Percentiles rank a stretch among this genome's conserved stretches.
Evolutionary conservation across 2,113 vertebrate species (phyloP).

Genomic region (Xiphophorus couchianus): DNA sequence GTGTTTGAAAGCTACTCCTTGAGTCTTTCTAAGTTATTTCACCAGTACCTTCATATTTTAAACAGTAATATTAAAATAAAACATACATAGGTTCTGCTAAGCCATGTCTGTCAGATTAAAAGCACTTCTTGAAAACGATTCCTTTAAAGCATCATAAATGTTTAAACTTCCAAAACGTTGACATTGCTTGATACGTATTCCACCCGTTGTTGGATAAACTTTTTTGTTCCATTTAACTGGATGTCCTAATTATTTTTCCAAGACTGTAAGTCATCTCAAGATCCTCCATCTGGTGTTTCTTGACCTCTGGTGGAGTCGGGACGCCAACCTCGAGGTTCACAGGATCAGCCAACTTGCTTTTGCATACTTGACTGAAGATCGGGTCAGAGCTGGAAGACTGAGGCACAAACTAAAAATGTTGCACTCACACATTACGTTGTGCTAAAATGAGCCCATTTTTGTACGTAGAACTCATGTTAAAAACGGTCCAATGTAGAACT

Average conservation of each 20-base stretch:
- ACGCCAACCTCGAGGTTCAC: background rate
- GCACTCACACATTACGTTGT: background rate
- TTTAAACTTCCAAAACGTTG: background rate
- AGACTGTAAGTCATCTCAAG: background rate
- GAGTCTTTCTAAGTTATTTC: too few relatives aligned
- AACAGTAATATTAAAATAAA: too few relatives aligned
- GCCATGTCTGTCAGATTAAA: too few relatives aligned
- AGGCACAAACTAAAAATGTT: background rate
- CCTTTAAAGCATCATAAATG: too few relatives aligned
- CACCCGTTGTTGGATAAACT: background rate
- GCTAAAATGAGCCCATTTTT: background rate
- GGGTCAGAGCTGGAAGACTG: background rate
- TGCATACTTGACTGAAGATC: background rate
- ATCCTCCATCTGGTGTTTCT: background rate
- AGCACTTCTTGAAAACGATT: too few relatives aligned
- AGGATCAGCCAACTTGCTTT: constrained; percentile 1
- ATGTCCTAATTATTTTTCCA: background rate
- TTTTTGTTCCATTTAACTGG: background rate
- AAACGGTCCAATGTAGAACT: background rate
- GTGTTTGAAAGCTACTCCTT: too few relatives aligned
- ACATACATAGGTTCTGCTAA: too few relatives aligned
- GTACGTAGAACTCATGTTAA: background rate
- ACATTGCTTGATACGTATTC: background rate
- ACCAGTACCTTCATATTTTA: too few relatives aligned
- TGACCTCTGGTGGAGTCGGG: background rate